Base-by-base conservation (phyloP, 2,888 invertebrate genomes). In the Nephrotoma flavescens region DNA sequence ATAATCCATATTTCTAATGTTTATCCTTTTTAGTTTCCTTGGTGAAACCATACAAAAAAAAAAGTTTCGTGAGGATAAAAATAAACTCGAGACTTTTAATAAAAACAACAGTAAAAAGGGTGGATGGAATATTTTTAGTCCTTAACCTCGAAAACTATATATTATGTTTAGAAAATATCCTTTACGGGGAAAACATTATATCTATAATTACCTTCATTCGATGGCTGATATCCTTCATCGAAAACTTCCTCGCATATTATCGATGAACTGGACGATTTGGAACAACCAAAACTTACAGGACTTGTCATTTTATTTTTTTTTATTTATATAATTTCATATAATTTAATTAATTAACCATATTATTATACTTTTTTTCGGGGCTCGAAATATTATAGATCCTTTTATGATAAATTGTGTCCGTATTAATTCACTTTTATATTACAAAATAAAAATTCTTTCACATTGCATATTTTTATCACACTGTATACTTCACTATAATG, bases 231-330 rank as follows among this genome's bases (percentile, higher is more conserved):
- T 89, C 95, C 94, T 92, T 96, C 96, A 92, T 96, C 96, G 91
- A 96, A 96, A 88, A 96, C 94, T 93, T 96, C 96, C 92, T 96
- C 95, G 92, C 96, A 96, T 89, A 95, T 94, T 89, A 96, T 89
- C 44, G 90, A 90, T n/a, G 86, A 57, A 19, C 87, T 87, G 19
- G 71, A 87, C 15, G 44, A 86, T 19, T 86, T 44, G 19, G 45
- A 15, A 12, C 86, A 86, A 11, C 86, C 44, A 31, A 86, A 86
- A 44, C 86, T 84, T 41, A 84, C 42, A 41, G 83, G 83, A 84
- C 83, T 84, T 84, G 83, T 41, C 83, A 84, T 84, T 12, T 41
- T 84, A 41, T 41, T 87, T 87, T 87, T 86, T 87, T 87, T 87
- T 87, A 88, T 88, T 83, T 86, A 41, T 83, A 31, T 31, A 31